A percentile compares a stretch with the other conserved stretches of the same genome.
These are phyloP conservation scores for Sapajus apella DNA, from an alignment of 2,113 vertebrate genomes.

Conservation along the genomic window DNA sequence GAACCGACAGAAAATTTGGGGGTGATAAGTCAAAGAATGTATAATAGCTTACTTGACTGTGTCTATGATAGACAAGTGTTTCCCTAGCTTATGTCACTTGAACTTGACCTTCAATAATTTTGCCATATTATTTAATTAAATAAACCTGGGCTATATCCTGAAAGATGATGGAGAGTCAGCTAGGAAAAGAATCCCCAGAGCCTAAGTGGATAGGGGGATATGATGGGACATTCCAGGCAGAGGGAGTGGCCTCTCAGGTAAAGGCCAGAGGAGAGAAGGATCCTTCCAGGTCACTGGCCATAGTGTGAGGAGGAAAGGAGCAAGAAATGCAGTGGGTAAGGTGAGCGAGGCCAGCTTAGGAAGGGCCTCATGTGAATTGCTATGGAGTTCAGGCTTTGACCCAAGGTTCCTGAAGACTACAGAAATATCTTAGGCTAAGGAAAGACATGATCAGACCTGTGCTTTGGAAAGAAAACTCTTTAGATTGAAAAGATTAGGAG, in stretches of 20 bases:
- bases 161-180: background rate
- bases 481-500: background rate
- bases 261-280: background rate
- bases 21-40: background rate
- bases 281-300: background rate
- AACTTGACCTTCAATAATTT: background rate
- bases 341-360: background rate
- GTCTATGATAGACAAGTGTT: background rate
- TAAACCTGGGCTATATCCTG: background rate
- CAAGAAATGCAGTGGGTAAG: background rate
- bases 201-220: accelerated
- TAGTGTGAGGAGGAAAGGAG: accelerated
- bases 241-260: background rate
- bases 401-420: background rate
- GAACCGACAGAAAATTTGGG: background rate
- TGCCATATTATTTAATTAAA: background rate
- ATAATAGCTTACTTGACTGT: background rate
- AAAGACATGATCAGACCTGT: background rate
- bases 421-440: background rate
- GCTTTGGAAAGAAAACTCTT: background rate
- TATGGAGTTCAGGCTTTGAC: background rate
- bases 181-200: background rate
- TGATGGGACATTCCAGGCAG: background rate
- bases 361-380: background rate
- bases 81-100: background rate